Percentiles rank a stretch among this genome's conserved stretches.
These are phyloP conservation scores for Chiridota heheva DNA, from an alignment of 35 echinoderm and acorn worm genomes.

Conservation along the genomic window DNA sequence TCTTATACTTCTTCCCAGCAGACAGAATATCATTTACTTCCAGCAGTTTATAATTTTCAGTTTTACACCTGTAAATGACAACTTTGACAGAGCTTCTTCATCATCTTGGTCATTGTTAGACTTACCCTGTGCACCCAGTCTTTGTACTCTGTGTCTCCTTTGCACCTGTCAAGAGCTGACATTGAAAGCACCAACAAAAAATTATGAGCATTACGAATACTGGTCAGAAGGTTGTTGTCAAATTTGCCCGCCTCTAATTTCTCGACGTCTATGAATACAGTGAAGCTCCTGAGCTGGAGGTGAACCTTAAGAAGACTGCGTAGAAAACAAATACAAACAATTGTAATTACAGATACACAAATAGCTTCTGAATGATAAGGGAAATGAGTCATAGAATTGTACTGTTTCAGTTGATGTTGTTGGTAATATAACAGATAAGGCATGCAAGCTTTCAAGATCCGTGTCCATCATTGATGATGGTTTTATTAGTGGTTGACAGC, in stretches of 20 bases:
- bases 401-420: neutral
- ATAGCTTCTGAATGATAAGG: no score
- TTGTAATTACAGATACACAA: neutral
- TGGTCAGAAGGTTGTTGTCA: slow-evolving; percentile 98
- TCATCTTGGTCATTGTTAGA: no score
- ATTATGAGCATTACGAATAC: slow-evolving; percentile 83
- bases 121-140: slow-evolving; percentile 99
- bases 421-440: neutral
- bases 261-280: slow-evolving; percentile 98
- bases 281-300: slow-evolving; percentile 88
- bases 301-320: slow-evolving; percentile 97
- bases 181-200: slow-evolving; percentile 90
- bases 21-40: no score
- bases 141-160: slow-evolving; percentile 80
- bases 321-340: neutral
- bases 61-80: no score
- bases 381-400: no score
- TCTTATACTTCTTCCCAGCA: no score
- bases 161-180: slow-evolving; percentile 77
- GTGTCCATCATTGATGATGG: no score
- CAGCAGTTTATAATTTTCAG: no score
- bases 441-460: no score
- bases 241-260: slow-evolving; percentile 98
- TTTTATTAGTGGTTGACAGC: no score
- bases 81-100: no score